Base-by-base conservation (phyloP, 2,888 invertebrate genomes). In the Neria commutata region DNA sequence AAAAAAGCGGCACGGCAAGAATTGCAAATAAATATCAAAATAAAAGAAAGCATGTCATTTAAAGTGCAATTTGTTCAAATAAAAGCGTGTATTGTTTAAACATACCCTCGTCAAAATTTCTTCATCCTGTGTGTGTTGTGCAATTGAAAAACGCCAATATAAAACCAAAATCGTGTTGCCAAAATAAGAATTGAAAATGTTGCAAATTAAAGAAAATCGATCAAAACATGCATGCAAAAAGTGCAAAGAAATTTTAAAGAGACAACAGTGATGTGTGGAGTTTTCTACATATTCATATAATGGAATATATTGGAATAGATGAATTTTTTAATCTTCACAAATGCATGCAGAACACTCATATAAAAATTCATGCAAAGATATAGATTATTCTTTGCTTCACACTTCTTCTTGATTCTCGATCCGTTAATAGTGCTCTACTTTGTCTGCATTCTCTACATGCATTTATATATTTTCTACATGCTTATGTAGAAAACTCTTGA, bases 31-130 rank as follows among this genome's bases (percentile, higher is more conserved):
- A 58, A 26, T 6, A 56, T 50, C 24, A 45, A 17, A 37, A n/a
- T 8, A 55, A 56, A 48, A 25, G 19, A 17, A 16, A 48, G 37
- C 17, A 48, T 23, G 37, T 55, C 3, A 1, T n/a, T n/a, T n/a
- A n/a, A 54, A 26, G n/a, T 14, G 34, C 47, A 51, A 45, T 29
- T 29, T 23, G 11, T 11, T 34, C 1, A 40, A 57, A 49, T 21
- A 34, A 23, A 52, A 68, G n/a, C n/a, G n/a, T n/a, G n/a, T n/a
- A n/a, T n/a, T n/a, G n/a, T n/a, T n/a, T n/a, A n/a, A 74, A 81
- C 88, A 86, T 86, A 89, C 89, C 89, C 87, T 88, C 87, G 86
- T 87, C 87, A 89, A 86, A 86, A 85, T 85, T 83, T 86, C 88
- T 86, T 88, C 87, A 83, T 87, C 87, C 86, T 87, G 80, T 65